A percentile compares a stretch with the other conserved stretches of the same genome.
Evolutionary conservation across 2,113 vertebrate species (phyloP).

Genomic region (Himantopus leucocephalus): DNA sequence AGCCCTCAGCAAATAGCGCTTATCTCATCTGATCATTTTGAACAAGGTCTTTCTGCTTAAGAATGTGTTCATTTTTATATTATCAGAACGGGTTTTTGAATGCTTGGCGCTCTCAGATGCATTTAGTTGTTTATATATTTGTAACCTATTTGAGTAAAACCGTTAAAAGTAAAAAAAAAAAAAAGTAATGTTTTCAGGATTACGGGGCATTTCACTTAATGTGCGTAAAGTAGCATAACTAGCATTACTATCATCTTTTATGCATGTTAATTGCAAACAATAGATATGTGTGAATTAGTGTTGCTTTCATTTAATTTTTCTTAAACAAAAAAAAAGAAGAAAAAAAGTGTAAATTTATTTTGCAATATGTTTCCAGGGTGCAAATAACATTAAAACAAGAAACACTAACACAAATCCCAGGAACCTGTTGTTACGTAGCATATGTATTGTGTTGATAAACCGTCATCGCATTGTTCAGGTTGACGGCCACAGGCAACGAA

Average conservation of each 20-base stretch:
- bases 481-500: neutral
- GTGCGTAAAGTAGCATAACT: neutral
- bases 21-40: neutral
- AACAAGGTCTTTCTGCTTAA: neutral
- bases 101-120: neutral
- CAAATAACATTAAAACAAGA: neutral
- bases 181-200: neutral
- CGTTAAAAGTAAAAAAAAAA: neutral
- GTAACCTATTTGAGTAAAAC: neutral
- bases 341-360: neutral
- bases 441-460: rapidly evolving
- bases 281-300: neutral
- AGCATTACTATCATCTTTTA: neutral
- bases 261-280: neutral
- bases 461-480: neutral
- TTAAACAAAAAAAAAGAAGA: neutral
- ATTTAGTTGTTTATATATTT: neutral
- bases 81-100: neutral
- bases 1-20: rapidly evolving
- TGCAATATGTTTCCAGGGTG: neutral
- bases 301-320: neutral
- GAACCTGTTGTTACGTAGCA: neutral
- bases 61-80: neutral
- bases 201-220: neutral
- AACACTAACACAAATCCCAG: neutral